These are phyloP conservation scores for Martes martes DNA, from an alignment of 2,113 vertebrate species.

Conservation along the genomic window DNA sequence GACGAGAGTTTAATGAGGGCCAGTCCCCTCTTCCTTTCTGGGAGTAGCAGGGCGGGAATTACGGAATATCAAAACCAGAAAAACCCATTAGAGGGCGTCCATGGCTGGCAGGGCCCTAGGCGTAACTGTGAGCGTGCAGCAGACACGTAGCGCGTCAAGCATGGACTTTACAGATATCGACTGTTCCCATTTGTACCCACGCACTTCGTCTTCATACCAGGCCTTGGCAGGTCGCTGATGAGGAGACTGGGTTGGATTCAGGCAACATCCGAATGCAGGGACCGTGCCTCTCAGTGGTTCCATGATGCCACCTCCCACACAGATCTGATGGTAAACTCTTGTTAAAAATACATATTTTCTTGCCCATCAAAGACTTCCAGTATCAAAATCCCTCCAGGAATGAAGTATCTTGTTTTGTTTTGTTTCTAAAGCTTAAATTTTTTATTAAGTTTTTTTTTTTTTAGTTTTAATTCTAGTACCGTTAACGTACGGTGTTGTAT, in stretches of 20 bases:
- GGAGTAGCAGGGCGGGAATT: neutral
- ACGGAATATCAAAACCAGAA: neutral
- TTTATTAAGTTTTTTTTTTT: neutral
- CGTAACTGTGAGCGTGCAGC: neutral
- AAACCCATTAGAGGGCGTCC: neutral
- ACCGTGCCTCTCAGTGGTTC: neutral
- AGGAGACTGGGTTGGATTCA: neutral
- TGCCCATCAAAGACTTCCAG: neutral
- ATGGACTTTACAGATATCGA: neutral
- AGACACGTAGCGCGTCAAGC: neutral
- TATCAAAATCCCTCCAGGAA: neutral
- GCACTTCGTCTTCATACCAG: neutral
- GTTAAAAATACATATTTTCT: neutral
- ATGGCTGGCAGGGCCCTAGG: neutral
- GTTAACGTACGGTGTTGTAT: neutral
- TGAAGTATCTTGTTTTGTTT: neutral
- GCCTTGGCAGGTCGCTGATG: neutral
- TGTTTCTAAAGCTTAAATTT: neutral
- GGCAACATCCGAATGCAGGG: neutral
- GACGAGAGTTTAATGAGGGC: neutral
- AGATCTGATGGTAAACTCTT: neutral
- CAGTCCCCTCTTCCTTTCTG: neutral
- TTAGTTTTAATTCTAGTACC: neutral
- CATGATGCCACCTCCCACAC: accelerated
- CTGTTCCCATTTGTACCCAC: neutral